phyloP scores from a whole-genome alignment of 2,888 invertebrate genomes.

The Xestia ashworthii region DNA sequence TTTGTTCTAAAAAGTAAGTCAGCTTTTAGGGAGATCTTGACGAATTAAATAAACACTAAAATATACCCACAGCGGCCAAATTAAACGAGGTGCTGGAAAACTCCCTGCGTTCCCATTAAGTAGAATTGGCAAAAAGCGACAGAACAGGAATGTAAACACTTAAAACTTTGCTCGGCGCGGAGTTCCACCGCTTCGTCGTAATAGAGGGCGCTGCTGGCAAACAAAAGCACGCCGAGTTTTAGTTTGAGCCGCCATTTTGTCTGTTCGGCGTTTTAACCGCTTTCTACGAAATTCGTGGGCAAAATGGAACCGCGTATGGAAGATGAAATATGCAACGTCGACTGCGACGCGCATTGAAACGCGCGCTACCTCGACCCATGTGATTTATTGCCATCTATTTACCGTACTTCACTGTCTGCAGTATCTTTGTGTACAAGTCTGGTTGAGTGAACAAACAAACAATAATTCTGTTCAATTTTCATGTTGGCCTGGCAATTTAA shows the following conservation, averaged over 20 bases:
- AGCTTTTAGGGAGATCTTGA: slow-evolving; percentile 73
- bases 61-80: slow-evolving; percentile 79
- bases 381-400: slow-evolving; percentile 75
- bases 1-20: slow-evolving; percentile 68
- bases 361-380: slow-evolving; percentile 68
- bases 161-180: slow-evolving; percentile 86
- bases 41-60: slow-evolving; percentile 83
- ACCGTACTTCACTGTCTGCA: slow-evolving; percentile 61
- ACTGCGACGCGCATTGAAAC: slow-evolving; percentile 72
- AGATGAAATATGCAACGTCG: slow-evolving; percentile 86
- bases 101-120: slow-evolving; percentile 85
- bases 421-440: slow-evolving; percentile 62
- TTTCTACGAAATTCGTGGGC: slow-evolving; percentile 78
- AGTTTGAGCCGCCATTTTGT: slow-evolving; percentile 82
- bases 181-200: slow-evolving; percentile 80
- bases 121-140: slow-evolving; percentile 89
- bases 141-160: slow-evolving; percentile 89
- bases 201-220: slow-evolving; percentile 86
- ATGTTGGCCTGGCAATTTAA: slow-evolving; percentile 69
- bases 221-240: slow-evolving; percentile 85
- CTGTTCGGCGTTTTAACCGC: slow-evolving; percentile 83
- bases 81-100: slow-evolving; percentile 85
- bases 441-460: slow-evolving; percentile 60
- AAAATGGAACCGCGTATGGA: slow-evolving; percentile 82
- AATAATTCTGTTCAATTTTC: slow-evolving; percentile 66